Evolutionary conservation across 2,113 vertebrate genomes (phyloP).

Genomic region (Dipodomys stephensi): DNA sequence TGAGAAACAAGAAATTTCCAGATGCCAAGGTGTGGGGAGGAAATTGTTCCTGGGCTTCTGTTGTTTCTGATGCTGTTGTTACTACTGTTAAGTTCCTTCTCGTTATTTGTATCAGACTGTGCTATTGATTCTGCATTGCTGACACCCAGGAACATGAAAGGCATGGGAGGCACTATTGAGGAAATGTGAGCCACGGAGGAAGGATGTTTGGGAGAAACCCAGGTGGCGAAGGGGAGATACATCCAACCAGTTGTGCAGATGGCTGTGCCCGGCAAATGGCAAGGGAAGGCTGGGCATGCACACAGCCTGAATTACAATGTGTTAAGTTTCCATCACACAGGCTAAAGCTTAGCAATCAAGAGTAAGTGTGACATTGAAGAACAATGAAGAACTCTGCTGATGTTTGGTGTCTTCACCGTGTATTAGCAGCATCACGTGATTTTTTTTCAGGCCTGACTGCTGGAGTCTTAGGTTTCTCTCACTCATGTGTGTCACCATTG

Average conservation of each 20-base stretch:
- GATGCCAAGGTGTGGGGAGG: too few species aligned
- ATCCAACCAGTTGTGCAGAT: accelerated
- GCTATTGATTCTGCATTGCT: neutral
- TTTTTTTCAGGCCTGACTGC: neutral
- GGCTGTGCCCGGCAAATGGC: accelerated
- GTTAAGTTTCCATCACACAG: neutral
- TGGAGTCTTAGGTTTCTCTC: neutral
- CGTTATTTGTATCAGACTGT: neutral
- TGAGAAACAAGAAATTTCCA: neutral
- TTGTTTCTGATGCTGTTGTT: neutral
- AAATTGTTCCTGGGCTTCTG: neutral
- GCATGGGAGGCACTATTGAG: accelerated
- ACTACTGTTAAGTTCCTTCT: neutral
- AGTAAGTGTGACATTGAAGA: accelerated
- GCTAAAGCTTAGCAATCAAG: accelerated
- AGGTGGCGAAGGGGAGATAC: neutral
- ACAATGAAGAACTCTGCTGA: accelerated
- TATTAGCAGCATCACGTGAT: accelerated
- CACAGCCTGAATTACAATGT: too few species aligned
- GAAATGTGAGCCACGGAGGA: neutral
- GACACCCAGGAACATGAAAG: accelerated
- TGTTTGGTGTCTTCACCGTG: neutral
- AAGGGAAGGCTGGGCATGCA: accelerated
- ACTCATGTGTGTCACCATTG: accelerated
- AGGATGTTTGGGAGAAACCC: neutral